phyloP scores from a whole-genome alignment of 2,888 invertebrate species.

The Microchrysa polita region DNA sequence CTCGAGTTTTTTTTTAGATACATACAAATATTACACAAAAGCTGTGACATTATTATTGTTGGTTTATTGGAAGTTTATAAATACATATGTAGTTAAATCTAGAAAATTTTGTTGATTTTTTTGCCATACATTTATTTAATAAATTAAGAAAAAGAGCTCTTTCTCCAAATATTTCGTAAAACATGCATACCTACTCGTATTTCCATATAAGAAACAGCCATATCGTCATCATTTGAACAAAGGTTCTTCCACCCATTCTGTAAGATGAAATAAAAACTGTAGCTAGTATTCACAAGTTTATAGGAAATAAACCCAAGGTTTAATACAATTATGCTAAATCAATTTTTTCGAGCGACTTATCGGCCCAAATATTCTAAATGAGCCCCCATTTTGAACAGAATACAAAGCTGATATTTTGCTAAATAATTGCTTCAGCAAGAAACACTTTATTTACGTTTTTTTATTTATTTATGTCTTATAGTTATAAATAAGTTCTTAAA shows the following conservation, averaged over 20 bases:
- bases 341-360: slow-evolving; percentile 40
- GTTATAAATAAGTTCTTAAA: neutral
- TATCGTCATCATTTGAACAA: neutral
- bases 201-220: too few relatives aligned
- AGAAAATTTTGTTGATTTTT: neutral
- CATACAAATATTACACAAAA: neutral
- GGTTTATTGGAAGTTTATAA: neutral
- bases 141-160: too few relatives aligned
- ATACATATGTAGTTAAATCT: neutral
- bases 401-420: slow-evolving; percentile 44
- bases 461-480: neutral
- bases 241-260: neutral
- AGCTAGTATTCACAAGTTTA: too few relatives aligned
- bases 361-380: slow-evolving; percentile 41
- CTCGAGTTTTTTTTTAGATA: neutral
- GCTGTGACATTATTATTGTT: too few relatives aligned
- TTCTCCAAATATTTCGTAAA: too few relatives aligned
- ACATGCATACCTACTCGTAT: too few relatives aligned
- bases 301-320: too few relatives aligned
- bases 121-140: too few relatives aligned
- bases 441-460: too few relatives aligned
- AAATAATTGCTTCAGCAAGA: slow-evolving; percentile 7
- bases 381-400: slow-evolving; percentile 44
- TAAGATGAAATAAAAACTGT: neutral
- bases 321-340: neutral